Base-by-base conservation (phyloP, 2,113 vertebrate genomes). In the Rana temporaria region DNA sequence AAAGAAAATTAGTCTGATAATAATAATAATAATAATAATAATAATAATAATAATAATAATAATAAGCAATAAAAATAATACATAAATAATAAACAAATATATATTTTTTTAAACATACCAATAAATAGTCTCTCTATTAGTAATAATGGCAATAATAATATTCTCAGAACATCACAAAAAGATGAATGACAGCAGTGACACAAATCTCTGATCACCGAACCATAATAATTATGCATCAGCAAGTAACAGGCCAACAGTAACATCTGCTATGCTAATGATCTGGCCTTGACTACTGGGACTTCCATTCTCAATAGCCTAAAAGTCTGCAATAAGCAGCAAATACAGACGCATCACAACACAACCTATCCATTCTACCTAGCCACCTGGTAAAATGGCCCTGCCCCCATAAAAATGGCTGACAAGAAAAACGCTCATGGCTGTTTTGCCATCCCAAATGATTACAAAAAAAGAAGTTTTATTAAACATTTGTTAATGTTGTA, bases 181-280 rank as follows among this genome's bases (percentile, higher is more conserved):
- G 42, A 48, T 48, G 17, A 60, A 60, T 20, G 71, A 53, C 71
- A 74, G 55, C 18, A 20, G 12, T 42, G 72, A 60, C 56, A 73
- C 53, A 75, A 18, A 57, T 20, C 32, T 75, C 56, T 75, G 60
- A 57, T 73, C 24, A n/a, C 17, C 42, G 57, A 75, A 75, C 56
- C 72, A 24, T 75, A 30, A 62, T 75, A 75, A 62, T 75, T 60
- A 75, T 60, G 19, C 42, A 75, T 15, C 72, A 42, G 72, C 18
- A 73, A 53, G 53, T 73, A 57, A 73, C 24, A 57, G 30, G 70
- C 70, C 53, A 73, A 18, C 17, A 18, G 24, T 38, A 75, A 75
- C 72, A 75, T 75, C 72, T 62, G 72, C 60, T 75, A 62, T 75
- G 57, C 20, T 62, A 75, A 75, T 75, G 30, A 42, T 62, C 32